Evolutionary conservation across 1,140 invertebrate genomes (phyloP).

Genomic region (Drosophila nigrodunni): DNA sequence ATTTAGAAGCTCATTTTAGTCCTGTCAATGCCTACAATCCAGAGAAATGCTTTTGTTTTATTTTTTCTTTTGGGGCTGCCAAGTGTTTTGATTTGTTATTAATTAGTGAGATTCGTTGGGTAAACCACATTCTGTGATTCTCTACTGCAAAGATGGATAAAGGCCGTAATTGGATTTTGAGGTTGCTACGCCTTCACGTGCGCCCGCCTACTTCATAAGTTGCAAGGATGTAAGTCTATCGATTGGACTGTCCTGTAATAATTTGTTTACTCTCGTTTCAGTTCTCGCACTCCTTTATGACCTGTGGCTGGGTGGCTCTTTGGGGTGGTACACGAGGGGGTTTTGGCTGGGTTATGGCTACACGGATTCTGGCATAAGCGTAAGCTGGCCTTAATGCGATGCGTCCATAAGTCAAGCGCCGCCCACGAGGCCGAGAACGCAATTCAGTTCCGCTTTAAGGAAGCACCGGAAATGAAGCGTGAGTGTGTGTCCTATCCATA

Average conservation of each 20-base stretch:
- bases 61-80: neutral
- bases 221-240: slow-evolving; percentile 10
- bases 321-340: neutral
- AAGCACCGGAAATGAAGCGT: slow-evolving; percentile 55
- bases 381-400: slow-evolving; percentile 48
- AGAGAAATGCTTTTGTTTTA: neutral
- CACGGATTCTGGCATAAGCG: slow-evolving; percentile 17
- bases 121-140: slow-evolving; percentile 11
- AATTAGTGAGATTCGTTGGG: slow-evolving; percentile 35
- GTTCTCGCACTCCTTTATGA: neutral
- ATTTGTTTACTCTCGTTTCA: slow-evolving; percentile 51
- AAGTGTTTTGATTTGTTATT: slow-evolving; percentile 40
- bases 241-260: slow-evolving; percentile 36
- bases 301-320: neutral
- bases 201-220: neutral
- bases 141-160: slow-evolving; percentile 15
- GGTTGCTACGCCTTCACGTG: slow-evolving; percentile 12
- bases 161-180: slow-evolving; percentile 54
- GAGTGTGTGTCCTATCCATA: slow-evolving; percentile 33
- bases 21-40: neutral
- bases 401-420: slow-evolving; percentile 34
- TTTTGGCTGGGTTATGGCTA: neutral
- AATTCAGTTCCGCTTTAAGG: slow-evolving; percentile 55
- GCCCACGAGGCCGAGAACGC: slow-evolving; percentile 34
- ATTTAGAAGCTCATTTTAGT: too few relatives aligned